Conservation (phyloP, 2,797 vertebrate species). For the Gymnoscopelus braueri region DNA sequence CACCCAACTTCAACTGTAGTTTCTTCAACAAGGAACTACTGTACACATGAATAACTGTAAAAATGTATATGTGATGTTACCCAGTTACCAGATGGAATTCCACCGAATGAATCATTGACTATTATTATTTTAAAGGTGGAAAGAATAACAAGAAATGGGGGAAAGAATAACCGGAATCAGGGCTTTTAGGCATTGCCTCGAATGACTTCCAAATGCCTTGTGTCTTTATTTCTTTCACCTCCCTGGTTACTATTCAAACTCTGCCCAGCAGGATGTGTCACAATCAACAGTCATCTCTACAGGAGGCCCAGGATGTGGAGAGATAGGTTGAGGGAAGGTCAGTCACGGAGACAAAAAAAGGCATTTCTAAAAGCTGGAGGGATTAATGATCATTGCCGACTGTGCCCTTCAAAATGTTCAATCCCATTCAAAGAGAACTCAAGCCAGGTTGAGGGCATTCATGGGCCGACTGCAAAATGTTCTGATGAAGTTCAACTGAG, state of each 20-base stretch:
- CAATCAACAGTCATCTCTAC: not conserved
- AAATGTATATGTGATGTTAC: not conserved
- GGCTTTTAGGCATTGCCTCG: not conserved
- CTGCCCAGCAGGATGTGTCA: constrained; percentile 3
- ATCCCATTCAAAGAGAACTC: not conserved
- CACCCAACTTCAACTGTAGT: not conserved
- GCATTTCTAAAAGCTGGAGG: not conserved
- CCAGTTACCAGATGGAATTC: not conserved
- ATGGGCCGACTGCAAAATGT: not conserved
- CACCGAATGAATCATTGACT: too few relatives aligned
- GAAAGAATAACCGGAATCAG: not conserved
- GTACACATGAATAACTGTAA: not conserved
- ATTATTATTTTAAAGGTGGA: too few relatives aligned
- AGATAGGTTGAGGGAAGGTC: not conserved
- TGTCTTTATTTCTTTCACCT: not conserved
- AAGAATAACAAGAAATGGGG: too few relatives aligned
- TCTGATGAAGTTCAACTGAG: too few relatives aligned
- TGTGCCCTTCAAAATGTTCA: too few relatives aligned
- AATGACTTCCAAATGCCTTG: not conserved
- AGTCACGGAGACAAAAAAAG: too few relatives aligned
- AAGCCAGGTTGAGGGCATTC: not conserved
- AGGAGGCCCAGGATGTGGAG: constrained; percentile 3
- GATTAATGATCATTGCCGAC: not conserved
- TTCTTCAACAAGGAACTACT: too few relatives aligned
- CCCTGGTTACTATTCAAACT: not conserved